These are phyloP conservation scores for Fragum whitleyi DNA, from an alignment of 2,888 invertebrate genomes.

Conservation along the genomic window DNA sequence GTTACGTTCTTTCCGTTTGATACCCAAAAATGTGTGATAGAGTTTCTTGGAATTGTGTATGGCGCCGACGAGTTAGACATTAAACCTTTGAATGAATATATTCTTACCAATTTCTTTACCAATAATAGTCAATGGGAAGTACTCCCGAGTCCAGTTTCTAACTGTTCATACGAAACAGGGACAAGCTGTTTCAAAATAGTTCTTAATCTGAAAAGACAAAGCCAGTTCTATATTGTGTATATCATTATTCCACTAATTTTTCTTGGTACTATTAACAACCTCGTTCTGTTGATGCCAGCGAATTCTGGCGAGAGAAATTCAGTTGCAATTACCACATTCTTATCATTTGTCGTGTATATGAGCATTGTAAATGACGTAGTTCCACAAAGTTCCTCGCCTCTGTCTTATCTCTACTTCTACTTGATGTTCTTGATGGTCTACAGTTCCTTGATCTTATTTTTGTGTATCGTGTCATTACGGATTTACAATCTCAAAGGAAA, in stretches of 20 bases:
- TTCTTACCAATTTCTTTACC: background rate
- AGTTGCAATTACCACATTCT: slow-evolving; percentile 54
- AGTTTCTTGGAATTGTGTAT: slow-evolving; percentile 16
- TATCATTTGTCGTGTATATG: slow-evolving; percentile 62
- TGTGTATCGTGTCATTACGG: slow-evolving; percentile 42
- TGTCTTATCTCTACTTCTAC: slow-evolving; percentile 52
- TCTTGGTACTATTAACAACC: slow-evolving; percentile 37
- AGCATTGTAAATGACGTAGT: slow-evolving; percentile 49
- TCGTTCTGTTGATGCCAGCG: slow-evolving; percentile 57
- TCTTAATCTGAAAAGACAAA: slow-evolving; percentile 32
- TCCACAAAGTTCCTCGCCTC: slow-evolving; percentile 56
- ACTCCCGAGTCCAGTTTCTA: background rate
- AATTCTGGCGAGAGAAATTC: slow-evolving; percentile 56
- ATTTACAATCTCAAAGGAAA: slow-evolving; percentile 32
- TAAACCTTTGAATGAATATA: background rate
- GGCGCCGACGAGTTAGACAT: slow-evolving; percentile 11
- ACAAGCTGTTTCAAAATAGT: background rate
- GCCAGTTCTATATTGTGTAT: slow-evolving; percentile 43
- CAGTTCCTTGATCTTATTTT: slow-evolving; percentile 40
- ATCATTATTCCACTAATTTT: slow-evolving; percentile 49
- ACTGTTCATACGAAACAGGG: background rate
- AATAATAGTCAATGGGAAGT: slow-evolving; percentile 42
- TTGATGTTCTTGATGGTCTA: slow-evolving; percentile 46
- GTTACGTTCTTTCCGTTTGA: slow-evolving; percentile 63
- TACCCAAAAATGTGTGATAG: slow-evolving; percentile 42